Evolutionary conservation across 2,113 vertebrate genomes (phyloP), one percentile per base, ranked within the genome.

Genomic region (Upupa epops): DNA sequence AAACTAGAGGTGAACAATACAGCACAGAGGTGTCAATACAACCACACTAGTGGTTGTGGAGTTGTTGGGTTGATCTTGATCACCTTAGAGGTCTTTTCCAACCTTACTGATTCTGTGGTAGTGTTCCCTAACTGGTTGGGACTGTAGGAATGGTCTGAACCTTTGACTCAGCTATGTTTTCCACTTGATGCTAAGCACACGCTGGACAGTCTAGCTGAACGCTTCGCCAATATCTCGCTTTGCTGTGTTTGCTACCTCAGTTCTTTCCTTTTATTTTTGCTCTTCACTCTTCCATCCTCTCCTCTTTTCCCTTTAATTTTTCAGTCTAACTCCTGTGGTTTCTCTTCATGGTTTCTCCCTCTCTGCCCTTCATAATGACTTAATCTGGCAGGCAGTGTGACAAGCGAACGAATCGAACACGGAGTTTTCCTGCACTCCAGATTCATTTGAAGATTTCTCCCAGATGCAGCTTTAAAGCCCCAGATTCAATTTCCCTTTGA

Each of bases 401-500:
- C 96, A 97, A 95, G 92, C 7, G 2, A 86, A 88, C 82, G 96
- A 95, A 96, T 96, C 4, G 81, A 96, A 95, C 93, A 92, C 11
- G 1, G 48, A 83, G 90, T 89, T 96, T 89, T 93, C 85, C 92
- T 77, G 66, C 81, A 77, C 96, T 97, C 92, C 85, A 91, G 96
- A 96, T 96, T 96, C 97, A 87, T 96, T 83, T 83, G 96, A 95
- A 96, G 97, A 96, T 97, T 96, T 92, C 96, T 97, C 94, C 94
- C 97, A 96, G 96, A 91, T 88, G 96, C 88, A 56, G 95, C 94
- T 92, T 95, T 92, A 92, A 91, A 96, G 94, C 79, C 96, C 95
- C 94, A 91, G 95, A 96, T 97, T 96, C 97, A 97, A 97, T 97
- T 98, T 98, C 96, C 96, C 96, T 95, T 96, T 97, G 97, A 96